A percentile compares a stretch with the other conserved stretches of the same genome.
phyloP scores from a whole-genome alignment of 2,888 invertebrate species.

The Harpagoxenus sublaevis region DNA sequence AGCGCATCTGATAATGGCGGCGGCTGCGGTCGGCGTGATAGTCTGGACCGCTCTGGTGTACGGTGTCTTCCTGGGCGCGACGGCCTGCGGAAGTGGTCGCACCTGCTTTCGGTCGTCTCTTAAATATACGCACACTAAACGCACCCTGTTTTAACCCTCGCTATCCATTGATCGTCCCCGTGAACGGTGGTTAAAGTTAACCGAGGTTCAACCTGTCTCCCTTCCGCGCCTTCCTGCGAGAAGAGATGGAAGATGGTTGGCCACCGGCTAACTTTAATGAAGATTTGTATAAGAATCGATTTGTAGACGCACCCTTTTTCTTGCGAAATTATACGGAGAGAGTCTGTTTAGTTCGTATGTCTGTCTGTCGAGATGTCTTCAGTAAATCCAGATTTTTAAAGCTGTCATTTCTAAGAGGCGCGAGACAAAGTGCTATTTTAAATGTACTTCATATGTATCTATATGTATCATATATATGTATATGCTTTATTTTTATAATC shows the following conservation, averaged over 20 bases:
- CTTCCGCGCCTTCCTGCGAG: background rate
- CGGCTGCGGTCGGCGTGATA: constrained; percentile 71
- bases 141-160: constrained; percentile 62
- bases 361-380: too few relatives aligned
- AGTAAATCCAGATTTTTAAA: background rate
- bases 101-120: constrained; percentile 62
- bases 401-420: background rate
- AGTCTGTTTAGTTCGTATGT: background rate
- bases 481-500: background rate
- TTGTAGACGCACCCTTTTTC: background rate
- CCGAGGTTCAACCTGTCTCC: background rate
- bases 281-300: background rate
- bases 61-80: constrained; percentile 75
- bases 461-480: background rate
- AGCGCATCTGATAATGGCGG: constrained; percentile 60
- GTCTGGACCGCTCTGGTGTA: constrained; percentile 73
- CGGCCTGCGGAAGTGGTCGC: constrained; percentile 73
- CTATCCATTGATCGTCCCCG: background rate
- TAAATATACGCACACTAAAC: constrained; percentile 61
- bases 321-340: background rate
- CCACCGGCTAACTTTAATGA: background rate
- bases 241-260: background rate
- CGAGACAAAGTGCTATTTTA: background rate
- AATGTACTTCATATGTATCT: background rate
- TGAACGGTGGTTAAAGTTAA: background rate